Evolutionary conservation across 2,797 vertebrate genomes (phyloP), one percentile per base, ranked within the genome.

Genomic region (Crocodylus rhombifer): DNA sequence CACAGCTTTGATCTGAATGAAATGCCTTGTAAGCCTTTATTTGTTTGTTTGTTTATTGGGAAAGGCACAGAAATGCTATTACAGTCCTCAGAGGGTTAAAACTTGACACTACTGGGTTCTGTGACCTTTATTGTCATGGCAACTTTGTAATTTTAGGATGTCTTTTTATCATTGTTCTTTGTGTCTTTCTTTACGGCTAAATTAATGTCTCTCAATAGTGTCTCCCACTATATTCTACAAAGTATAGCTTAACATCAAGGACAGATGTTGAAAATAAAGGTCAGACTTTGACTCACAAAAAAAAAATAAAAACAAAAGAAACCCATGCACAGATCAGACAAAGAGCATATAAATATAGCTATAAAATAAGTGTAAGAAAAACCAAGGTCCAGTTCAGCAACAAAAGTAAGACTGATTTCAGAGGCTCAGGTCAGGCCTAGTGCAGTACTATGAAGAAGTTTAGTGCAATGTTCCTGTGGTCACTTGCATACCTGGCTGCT

Each of bases 341-440:
- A 98, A 99, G 98, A 98, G 98, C 98, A 99, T 99, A 98, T 99
- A 98, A 98, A 99, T 99, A 99, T 98, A 98, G 98, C 98, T 99
- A 98, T 98, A 99, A 98, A 98, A 98, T 97, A 97, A 98, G 98
- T 97, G 98, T 98, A 98, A 98, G 98, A 99, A 98, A 99, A 98
- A 97, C 97, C 97, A 97, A 97, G 97, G 97, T 98, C 98, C 98
- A 98, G 98, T 97, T 98, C 98, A 97, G 98, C 98, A 98, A 98
- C 98, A 98, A 98, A 98, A 98, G 97, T 98, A 98, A 97, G 98
- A 98, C 98, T 98, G 98, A 98, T 98, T 98, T 98, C 97, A 98
- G 98, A 98, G 99, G 99, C 99, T 99, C 99, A 99, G 99, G 98
- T 99, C 98, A 97, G 98, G 99, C 98, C 99, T 98, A 99, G 99